phyloP scores from a whole-genome alignment of 2,888 invertebrate genomes.

The Acrobasis suavella region DNA sequence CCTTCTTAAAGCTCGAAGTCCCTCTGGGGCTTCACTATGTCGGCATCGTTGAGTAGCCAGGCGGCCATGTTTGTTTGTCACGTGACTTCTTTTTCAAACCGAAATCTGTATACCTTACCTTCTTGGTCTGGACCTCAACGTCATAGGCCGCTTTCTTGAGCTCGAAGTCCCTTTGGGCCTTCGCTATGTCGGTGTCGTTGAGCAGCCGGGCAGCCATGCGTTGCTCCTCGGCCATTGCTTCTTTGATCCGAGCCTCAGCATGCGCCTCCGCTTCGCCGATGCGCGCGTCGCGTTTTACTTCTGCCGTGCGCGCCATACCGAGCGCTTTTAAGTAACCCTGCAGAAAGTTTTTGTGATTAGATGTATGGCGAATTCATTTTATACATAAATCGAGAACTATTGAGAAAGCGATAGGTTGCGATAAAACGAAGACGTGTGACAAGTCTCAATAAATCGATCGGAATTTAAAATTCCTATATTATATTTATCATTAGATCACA shows the following conservation, averaged over 20 bases:
- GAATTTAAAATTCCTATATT: too few relatives aligned
- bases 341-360: constrained; percentile 15
- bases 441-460: too few relatives aligned
- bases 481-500: too few relatives aligned
- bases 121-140: constrained; percentile 96
- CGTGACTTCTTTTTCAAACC: too few relatives aligned
- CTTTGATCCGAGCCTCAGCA: constrained; percentile 95
- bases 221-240: constrained; percentile 98
- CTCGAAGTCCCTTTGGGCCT: constrained; percentile 97
- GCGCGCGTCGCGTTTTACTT: constrained; percentile 96
- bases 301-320: constrained; percentile 97
- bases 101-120: constrained; percentile 72
- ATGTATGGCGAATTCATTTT: not conserved
- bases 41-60: constrained; percentile 96
- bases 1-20: constrained; percentile 99
- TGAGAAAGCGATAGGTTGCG: too few relatives aligned
- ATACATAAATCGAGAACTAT: not conserved
- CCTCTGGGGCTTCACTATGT: constrained; percentile 97
- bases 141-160: constrained; percentile 98
- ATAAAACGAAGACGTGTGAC: too few relatives aligned
- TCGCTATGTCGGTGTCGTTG: constrained; percentile 98
- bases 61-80: constrained; percentile 48
- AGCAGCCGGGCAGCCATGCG: constrained; percentile 96
- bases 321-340: constrained; percentile 96
- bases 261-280: constrained; percentile 98